Evolutionary conservation across 64 coral and sea anemone species (phyloP), one percentile per base, ranked within the genome.

Genomic region (Montipora foliosa): DNA sequence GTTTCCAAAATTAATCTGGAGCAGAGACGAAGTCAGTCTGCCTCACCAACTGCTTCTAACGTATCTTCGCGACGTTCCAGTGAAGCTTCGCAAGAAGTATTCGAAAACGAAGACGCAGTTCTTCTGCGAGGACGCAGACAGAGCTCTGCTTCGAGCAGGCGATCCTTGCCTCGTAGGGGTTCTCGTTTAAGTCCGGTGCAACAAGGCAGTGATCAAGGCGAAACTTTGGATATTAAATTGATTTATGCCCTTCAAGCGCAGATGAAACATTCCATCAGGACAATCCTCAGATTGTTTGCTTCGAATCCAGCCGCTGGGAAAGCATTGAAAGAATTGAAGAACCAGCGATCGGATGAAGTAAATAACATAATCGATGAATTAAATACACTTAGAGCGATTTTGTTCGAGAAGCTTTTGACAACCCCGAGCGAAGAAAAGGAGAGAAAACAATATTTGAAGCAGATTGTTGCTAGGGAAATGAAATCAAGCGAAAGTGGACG

Each of bases 341-440:
- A 79, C 17, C 78, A 94, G 24, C 95, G 98, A 17, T 96, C 98
- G 25, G 62, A 79, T 17, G 95, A 99, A 61, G 74, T 86, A 6
- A 99, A 99, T 68, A 75, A 77, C 19, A 88, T 99, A 86, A 83
- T 99, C 12, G 89, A 92, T 19, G 95, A 99, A 89, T 79, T 99
- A 5, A 44, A 73, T 17, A 75, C 90, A 9, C 25, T 99, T 44
- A 96, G 95, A 80, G 98, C 71, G 62, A 93, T 94, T 52, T 62
- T 99, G 62, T 99, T 99, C 86, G 98, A 99, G 76, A 67, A 81
- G 45, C 80, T 99, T 15, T 59, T 99, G 48, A 96, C 95, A 75
- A 96, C 98, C 11, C 98, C 98, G 12, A 90, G 85, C 52, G 98
- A 99, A 52, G 83, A 94, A 21, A 91, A 95, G 67, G 98, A 99